Conservation (phyloP, 2,113 vertebrate species). For the Theristicus caerulescens region DNA sequence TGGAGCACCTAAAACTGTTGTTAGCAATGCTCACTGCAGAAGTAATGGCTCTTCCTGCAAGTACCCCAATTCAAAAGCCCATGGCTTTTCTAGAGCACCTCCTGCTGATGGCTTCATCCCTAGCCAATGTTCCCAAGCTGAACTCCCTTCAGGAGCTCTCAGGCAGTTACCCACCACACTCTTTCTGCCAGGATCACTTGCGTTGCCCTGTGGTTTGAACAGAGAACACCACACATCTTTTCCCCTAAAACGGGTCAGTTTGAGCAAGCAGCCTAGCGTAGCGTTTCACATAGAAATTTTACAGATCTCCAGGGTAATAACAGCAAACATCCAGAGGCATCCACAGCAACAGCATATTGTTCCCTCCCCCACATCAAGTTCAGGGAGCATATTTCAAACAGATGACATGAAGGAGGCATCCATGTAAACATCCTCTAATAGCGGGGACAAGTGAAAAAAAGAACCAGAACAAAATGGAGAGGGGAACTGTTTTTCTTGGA, state of each 20-base stretch:
- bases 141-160: background rate
- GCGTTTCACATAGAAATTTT: background rate
- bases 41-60: background rate
- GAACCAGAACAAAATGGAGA: slow-evolving; percentile 23
- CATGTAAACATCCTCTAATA: slow-evolving; percentile 18
- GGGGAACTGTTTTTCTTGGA: background rate
- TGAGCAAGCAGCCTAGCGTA: background rate
- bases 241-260: background rate
- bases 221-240: background rate
- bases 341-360: background rate
- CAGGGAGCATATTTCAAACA: slow-evolving; percentile 38
- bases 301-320: background rate
- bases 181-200: background rate
- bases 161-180: background rate
- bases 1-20: background rate
- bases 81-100: background rate
- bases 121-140: background rate
- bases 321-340: slow-evolving; percentile 38
- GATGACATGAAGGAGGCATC: slow-evolving; percentile 37
- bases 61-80: background rate
- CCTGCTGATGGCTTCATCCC: background rate
- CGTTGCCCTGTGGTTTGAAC: background rate
- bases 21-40: background rate
- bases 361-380: background rate
- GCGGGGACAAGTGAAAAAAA: background rate